Conservation (phyloP, 2,888 invertebrate genomes). For the Ceramica pisi region DNA sequence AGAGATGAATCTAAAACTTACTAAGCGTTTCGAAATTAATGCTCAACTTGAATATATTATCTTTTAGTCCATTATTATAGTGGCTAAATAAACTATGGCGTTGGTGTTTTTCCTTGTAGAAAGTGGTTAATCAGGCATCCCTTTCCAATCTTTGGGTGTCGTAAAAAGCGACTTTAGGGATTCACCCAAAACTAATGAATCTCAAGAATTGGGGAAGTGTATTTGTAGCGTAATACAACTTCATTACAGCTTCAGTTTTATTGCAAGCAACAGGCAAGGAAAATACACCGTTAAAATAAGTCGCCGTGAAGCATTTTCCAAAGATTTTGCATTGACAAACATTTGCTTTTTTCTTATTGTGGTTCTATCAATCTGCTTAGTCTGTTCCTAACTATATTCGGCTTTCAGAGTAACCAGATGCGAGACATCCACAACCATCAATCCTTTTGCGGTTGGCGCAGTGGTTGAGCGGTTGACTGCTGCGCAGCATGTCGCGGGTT, state of each 20-base stretch:
- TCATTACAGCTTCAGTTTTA: slow-evolving; percentile 14
- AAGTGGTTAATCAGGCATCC: background rate
- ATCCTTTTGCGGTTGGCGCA: background rate
- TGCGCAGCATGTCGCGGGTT: too few species aligned
- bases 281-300: background rate
- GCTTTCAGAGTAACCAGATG: too few species aligned
- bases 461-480: too few species aligned
- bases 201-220: background rate
- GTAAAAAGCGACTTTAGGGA: background rate
- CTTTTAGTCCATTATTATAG: background rate
- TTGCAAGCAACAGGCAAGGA: slow-evolving; percentile 19
- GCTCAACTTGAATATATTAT: background rate
- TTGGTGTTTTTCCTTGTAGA: background rate
- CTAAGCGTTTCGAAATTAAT: background rate
- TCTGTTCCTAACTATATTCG: too few species aligned
- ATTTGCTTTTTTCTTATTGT: too few species aligned
- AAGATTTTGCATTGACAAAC: background rate
- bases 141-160: background rate
- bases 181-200: slow-evolving; percentile 2
- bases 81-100: background rate
- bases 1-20: too few species aligned
- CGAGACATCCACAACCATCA: background rate
- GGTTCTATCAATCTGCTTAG: too few species aligned
- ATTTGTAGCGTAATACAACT: background rate
- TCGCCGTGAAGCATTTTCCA: background rate